Evolutionary conservation across 2,888 invertebrate genomes (phyloP).

Genomic region (Dexiosoma caninum): DNA sequence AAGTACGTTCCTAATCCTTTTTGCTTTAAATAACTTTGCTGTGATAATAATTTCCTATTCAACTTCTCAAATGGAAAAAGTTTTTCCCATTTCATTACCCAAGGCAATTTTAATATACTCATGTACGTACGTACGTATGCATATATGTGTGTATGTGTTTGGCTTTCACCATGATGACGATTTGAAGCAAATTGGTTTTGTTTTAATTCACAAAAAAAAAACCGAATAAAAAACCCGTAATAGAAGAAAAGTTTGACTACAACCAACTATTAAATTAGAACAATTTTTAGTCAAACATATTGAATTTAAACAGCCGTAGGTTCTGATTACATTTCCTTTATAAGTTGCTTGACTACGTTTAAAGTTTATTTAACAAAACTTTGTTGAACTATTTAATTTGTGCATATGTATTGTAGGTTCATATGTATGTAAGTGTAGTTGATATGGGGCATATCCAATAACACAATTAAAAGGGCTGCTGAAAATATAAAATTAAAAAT

Average conservation of each 20-base stretch:
- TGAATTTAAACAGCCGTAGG: constrained; percentile 45
- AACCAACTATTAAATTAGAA: constrained; percentile 20
- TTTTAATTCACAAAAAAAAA: not conserved
- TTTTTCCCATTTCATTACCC: constrained; percentile 12
- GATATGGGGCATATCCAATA: no score
- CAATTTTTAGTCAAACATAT: constrained; percentile 41
- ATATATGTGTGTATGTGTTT: not conserved
- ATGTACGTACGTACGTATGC: not conserved
- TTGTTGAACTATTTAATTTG: constrained; percentile 8
- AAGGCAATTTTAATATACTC: not conserved
- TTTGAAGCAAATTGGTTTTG: constrained; percentile 1
- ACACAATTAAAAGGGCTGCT: no score
- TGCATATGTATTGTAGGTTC: not conserved
- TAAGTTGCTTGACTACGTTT: constrained; percentile 15
- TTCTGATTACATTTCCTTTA: constrained; percentile 50
- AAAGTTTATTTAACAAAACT: constrained; percentile 32
- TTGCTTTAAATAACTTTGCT: constrained; percentile 43
- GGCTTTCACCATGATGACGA: constrained; percentile 14
- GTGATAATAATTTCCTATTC: constrained; percentile 56
- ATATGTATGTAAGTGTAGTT: not conserved
- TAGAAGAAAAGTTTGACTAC: constrained; percentile 10
- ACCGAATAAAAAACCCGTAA: no score
- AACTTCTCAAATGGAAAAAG: constrained; percentile 51
- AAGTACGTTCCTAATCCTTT: constrained; percentile 36
- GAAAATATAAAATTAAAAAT: no score